Evolutionary conservation across 1,140 invertebrate species (phyloP), one percentile per base, ranked within the genome.

Genomic region (Luehdorfia chinensis): DNA sequence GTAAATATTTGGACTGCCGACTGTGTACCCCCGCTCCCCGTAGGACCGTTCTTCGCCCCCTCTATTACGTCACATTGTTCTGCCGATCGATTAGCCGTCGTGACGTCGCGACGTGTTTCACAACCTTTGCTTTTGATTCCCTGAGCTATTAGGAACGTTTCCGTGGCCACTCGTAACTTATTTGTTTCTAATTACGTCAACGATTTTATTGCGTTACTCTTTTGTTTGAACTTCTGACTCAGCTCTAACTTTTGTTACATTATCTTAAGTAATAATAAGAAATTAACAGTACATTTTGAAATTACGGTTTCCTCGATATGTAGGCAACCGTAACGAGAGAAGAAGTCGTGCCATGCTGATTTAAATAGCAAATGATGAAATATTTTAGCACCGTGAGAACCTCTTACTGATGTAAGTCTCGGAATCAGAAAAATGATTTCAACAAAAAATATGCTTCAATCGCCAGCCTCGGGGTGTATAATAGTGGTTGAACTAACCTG

Each of bases 401-500:
- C 55, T 50, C 54, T 62, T 34, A n/a, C n/a, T n/a, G 36, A 16
- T 41, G 56, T 70, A 62, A 69, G 69, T 77, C 68, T 66, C 70
- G 61, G 65, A 64, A 67, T 65, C 50, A 70, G 67, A 80, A 77
- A 81, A 83, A 75, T 70, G 73, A 77, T 77, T 70, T 55, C 61
- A 55, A 66, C 61, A 79, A 81, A 78, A 84, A 84, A 85, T 68
- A 68, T 65, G 63, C 66, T 74, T 59, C 59, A 75, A 79, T 78
- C 73, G 66, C 64, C 67, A 55, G 78, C 79, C 73, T 52, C 66
- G 62, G 70, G 79, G 66, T 66, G 67, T 74, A 74, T 79, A 71
- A 75, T 76, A 84, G 75, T 81, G 74, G 79, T 79, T 80, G 78
- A 83, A 83, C 73, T 78, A 84, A 84, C 75, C 81, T 85, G 81